A percentile compares a stretch with the other conserved stretches of the same genome.
Conservation (phyloP, 2,797 vertebrate species). For the Acanthurus leucopareius region DNA sequence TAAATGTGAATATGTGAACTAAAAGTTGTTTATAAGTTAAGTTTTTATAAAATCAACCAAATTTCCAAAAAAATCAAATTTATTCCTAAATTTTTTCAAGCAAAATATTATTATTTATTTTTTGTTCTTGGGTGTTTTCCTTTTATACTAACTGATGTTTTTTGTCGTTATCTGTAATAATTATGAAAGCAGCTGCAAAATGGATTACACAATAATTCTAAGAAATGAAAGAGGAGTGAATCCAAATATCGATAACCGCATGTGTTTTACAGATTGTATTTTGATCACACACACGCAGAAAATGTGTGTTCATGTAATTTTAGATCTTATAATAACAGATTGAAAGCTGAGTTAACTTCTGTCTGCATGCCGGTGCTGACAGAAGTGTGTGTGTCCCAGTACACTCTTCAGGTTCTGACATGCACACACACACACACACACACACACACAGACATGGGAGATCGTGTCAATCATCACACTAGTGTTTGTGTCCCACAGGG, state of each 20-base stretch:
- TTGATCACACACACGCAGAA: too few relatives aligned
- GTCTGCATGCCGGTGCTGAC: constrained; percentile 14
- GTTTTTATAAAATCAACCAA: background rate
- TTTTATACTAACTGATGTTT: too few relatives aligned
- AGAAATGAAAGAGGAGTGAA: background rate
- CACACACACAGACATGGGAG: background rate
- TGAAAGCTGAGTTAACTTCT: background rate
- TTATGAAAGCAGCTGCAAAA: background rate
- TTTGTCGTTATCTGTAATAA: background rate
- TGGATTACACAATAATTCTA: background rate
- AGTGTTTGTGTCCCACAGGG: constrained; percentile 27
- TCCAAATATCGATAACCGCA: background rate
- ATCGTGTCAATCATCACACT: constrained; percentile 21
- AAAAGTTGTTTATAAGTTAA: background rate
- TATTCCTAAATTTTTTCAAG: too few relatives aligned
- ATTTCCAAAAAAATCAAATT: background rate
- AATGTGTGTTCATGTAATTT: background rate
- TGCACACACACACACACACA: constrained; percentile 7
- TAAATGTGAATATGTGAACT: background rate
- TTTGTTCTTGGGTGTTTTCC: too few relatives aligned
- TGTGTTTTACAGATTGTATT: background rate
- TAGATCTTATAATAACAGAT: background rate
- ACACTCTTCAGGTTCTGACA: too few relatives aligned
- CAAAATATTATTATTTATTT: too few relatives aligned
- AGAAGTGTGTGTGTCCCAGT: background rate